These are phyloP conservation scores for Bursaphelenchus mucronatus DNA, from an alignment of 1,140 invertebrate genomes.

Conservation along the genomic window DNA sequence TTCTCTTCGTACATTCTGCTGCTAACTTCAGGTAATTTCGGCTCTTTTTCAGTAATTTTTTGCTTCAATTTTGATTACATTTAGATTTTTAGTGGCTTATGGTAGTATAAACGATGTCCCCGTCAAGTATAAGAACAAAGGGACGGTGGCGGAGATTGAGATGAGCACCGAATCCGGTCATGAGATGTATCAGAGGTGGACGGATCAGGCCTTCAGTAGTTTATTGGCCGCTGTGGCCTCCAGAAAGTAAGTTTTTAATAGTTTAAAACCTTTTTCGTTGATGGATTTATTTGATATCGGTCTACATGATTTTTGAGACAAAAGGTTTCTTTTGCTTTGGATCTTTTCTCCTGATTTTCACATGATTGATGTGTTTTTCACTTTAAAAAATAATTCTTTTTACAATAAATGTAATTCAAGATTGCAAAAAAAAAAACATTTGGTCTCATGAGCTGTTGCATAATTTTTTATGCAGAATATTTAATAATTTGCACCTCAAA, in stretches of 20 bases:
- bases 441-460: no score
- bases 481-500: no score
- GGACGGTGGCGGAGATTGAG: constrained; percentile 1
- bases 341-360: constrained; percentile 5
- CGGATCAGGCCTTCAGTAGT: constrained; percentile 43
- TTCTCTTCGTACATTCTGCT: no score
- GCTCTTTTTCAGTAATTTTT: no score
- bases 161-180: constrained; percentile 17
- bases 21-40: no score
- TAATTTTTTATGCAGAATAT: no score
- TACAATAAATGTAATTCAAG: not conserved
- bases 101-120: not conserved
- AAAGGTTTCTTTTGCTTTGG: not conserved
- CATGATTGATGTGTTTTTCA: constrained; percentile 7
- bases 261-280: constrained; percentile 15
- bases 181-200: constrained; percentile 17
- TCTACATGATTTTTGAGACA: constrained; percentile 16
- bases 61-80: no score
- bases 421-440: not conserved
- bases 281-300: constrained; percentile 15
- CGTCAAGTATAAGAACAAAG: constrained; percentile 6
- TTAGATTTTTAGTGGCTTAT: no score
- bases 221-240: constrained; percentile 43
- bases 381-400: not conserved
- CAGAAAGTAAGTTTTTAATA: constrained; percentile 28